These are phyloP conservation scores for Ammospiza maritima DNA, from an alignment of 2,797 vertebrate species.

Conservation along the genomic window DNA sequence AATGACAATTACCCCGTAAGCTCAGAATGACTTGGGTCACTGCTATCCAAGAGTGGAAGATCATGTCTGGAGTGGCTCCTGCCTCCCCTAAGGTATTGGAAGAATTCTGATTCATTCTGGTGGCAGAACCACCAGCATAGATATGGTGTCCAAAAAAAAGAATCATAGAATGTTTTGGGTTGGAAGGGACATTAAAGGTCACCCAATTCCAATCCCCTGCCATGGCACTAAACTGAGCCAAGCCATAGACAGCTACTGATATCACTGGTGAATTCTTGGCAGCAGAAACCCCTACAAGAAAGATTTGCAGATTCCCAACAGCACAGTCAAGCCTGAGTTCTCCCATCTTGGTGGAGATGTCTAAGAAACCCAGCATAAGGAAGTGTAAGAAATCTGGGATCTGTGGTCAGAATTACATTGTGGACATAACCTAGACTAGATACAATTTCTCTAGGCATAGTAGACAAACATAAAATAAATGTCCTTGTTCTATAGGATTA, in stretches of 20 bases:
- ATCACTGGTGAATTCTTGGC: neutral
- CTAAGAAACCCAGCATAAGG: neutral
- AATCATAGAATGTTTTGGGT: neutral
- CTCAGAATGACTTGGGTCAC: neutral
- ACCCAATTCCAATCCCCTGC: neutral
- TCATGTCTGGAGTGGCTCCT: neutral
- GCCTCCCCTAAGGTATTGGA: neutral
- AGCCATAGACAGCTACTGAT: rapidly evolving
- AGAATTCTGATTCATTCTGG: neutral
- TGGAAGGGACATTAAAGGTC: neutral
- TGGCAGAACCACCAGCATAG: neutral
- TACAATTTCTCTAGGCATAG: neutral
- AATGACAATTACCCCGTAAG: neutral
- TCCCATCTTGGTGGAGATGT: neutral
- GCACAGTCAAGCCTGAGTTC: neutral
- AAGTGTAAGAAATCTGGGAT: neutral
- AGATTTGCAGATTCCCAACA: neutral
- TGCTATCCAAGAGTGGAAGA: neutral
- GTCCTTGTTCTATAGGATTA: neutral
- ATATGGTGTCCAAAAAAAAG: neutral
- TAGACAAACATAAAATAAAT: neutral
- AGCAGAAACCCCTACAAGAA: neutral
- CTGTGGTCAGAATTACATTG: neutral
- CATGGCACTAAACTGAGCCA: neutral
- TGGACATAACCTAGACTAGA: neutral